Base-by-base conservation (phyloP, 2,888 invertebrate genomes). In the Saturnia japonica region DNA sequence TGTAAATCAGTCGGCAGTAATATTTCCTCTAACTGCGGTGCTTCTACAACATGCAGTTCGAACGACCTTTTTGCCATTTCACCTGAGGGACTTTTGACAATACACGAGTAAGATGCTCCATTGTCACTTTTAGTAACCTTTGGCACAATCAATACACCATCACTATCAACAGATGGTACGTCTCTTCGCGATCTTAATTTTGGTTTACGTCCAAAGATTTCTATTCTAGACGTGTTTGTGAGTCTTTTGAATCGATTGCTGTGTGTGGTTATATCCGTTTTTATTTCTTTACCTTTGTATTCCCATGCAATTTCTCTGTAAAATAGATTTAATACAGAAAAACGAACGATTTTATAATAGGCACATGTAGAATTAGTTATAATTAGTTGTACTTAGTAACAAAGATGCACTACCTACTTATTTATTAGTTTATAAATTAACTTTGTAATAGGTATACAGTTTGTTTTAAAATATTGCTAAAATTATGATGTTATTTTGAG, bases 21-120 rank as follows among this genome's bases (percentile, higher is more conserved):
- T 86, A 98, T 97, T 45, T 97, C 96, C 86, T 97, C 97, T 82
- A 98, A 95, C 73, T 97, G 96, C 0, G 98, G 98, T 0, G 97
- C 97, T 88, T 94, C 93, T 75, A 96, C 96, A 45, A 97, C 95
- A 81, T 95, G 95, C 74, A 97, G 94, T 84, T 97, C 97, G 74
- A 95, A 95, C 0, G 95, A 95, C 68, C 97, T 94, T 74, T 96
- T 96, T 47, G 97, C 97, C 85, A 96, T 96, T 86, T 97, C 96
- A 0, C 97, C 97, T 7, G 96, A 96, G 43, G 96, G 95, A 83
- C 96, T 96, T 74, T 95, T 95, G 0, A 97, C 97, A 68, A 96
- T 95, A 88, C 98, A 98, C 6, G 96, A 96, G 84, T 97, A 98
- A 69, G 95, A 91, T 28, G 97, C 96, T 57, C 96, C 96, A 87